Percentiles rank a stretch among this genome's conserved stretches.
These are phyloP conservation scores for Brachionus rubens DNA, from an alignment of 1,140 invertebrate species.

Conservation along the genomic window DNA sequence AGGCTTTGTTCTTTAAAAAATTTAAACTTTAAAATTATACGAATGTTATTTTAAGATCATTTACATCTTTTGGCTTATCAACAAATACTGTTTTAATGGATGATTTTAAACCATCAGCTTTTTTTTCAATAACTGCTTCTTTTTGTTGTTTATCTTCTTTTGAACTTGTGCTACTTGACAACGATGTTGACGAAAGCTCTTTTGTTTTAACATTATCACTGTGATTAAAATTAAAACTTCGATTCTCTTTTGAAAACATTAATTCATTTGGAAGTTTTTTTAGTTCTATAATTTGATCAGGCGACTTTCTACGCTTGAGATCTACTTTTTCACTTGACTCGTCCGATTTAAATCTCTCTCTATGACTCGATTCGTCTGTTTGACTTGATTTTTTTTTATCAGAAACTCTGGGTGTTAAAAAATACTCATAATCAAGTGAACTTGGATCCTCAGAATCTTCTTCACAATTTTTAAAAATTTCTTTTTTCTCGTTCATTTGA, in stretches of 20 bases:
- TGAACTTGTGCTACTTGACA: no score
- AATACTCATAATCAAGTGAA: conserved; percentile 21
- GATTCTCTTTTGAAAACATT: no score
- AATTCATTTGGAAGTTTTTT: no score
- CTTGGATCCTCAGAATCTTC: not conserved
- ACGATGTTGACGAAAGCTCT: not conserved
- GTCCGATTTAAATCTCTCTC: no score
- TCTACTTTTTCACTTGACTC: no score
- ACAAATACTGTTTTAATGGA: not conserved
- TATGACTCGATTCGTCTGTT: no score
- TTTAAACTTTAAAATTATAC: conserved; percentile 11
- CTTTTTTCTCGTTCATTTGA: not conserved
- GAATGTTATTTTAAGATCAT: conserved; percentile 41
- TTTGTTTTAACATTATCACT: not conserved
- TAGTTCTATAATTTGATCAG: no score
- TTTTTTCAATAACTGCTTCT: no score
- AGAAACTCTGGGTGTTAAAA: not conserved
- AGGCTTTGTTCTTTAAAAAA: no score
- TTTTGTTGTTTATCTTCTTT: not conserved
- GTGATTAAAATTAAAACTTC: no score
- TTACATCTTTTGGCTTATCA: not conserved
- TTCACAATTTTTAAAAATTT: not conserved
- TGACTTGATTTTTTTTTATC: no score
- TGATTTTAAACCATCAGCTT: not conserved
- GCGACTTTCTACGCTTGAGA: no score